A percentile compares a stretch with the other conserved stretches of the same genome.
These are phyloP conservation scores for Ceratina japonica DNA, from an alignment of 1,140 invertebrate species.

Conservation along the genomic window DNA sequence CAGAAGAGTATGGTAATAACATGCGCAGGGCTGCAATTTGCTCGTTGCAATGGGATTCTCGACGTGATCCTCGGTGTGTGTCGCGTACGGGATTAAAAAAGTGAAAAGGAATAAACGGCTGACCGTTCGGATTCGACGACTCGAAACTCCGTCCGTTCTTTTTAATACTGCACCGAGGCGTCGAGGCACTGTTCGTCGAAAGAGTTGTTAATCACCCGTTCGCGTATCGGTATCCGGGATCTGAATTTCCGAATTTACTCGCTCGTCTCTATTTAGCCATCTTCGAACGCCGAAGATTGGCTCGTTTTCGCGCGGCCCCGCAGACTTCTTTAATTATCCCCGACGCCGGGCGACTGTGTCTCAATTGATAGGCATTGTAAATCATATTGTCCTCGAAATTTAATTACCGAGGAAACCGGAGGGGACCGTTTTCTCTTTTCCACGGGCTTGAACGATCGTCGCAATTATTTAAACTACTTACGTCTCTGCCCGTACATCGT, in stretches of 20 bases:
- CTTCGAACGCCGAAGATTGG: neutral
- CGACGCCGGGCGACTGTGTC: neutral
- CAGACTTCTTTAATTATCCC: neutral
- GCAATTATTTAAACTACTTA: no score
- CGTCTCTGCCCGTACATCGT: no score
- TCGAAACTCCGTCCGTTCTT: no score
- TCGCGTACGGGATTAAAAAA: conserved; percentile 4
- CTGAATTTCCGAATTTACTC: neutral
- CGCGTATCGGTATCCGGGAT: neutral
- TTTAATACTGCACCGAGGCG: no score
- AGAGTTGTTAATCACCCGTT: conserved; percentile 4
- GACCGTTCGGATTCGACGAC: no score
- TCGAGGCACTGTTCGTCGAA: neutral
- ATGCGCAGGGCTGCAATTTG: conserved; percentile 13
- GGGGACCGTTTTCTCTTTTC: no score
- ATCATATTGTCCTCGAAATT: neutral
- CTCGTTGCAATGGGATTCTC: neutral
- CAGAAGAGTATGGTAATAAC: conserved; percentile 41
- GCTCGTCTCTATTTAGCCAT: neutral
- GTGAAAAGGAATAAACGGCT: no score
- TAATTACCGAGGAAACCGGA: neutral
- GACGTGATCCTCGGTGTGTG: conserved; percentile 11
- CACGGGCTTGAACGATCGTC: no score
- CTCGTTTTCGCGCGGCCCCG: no score
- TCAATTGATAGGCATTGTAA: neutral